Percentiles rank a stretch among this genome's conserved stretches.
Evolutionary conservation across 2,113 vertebrate species (phyloP).

Genomic region (Rattus rattus): DNA sequence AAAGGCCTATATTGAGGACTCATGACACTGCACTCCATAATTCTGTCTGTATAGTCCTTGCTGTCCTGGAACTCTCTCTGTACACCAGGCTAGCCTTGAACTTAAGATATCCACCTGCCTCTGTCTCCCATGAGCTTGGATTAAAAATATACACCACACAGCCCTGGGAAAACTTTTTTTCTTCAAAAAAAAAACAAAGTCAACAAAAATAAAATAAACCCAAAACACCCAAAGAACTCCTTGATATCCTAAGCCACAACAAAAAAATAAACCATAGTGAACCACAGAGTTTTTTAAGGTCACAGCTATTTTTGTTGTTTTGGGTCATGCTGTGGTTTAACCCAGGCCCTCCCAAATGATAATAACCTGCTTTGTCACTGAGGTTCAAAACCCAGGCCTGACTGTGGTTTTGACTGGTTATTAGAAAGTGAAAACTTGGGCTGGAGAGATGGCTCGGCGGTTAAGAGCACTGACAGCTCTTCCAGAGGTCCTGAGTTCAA

Average conservation of each 20-base stretch:
- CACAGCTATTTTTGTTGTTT: background rate
- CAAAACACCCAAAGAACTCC: background rate
- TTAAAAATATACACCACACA: background rate
- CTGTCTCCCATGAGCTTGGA: background rate
- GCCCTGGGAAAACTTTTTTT: background rate
- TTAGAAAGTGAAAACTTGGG: constrained; percentile 2
- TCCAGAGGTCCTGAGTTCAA: too few relatives aligned
- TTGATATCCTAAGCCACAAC: constrained; percentile 17
- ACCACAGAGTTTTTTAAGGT: background rate
- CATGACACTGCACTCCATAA: background rate
- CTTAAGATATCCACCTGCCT: background rate
- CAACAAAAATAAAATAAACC: background rate
- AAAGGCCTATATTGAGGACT: background rate
- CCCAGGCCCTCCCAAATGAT: background rate
- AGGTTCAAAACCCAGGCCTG: too few relatives aligned
- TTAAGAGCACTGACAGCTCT: too few relatives aligned
- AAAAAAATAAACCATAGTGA: constrained; percentile 22
- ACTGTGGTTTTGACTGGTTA: background rate
- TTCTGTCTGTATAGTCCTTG: background rate
- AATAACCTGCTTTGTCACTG: background rate
- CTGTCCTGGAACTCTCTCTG: background rate
- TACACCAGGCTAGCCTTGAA: background rate
- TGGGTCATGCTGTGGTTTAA: background rate
- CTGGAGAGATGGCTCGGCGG: too few relatives aligned
- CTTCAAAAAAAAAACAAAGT: background rate